Conservation (phyloP, 2,797 vertebrate species). For the Peromyscus eremicus region DNA sequence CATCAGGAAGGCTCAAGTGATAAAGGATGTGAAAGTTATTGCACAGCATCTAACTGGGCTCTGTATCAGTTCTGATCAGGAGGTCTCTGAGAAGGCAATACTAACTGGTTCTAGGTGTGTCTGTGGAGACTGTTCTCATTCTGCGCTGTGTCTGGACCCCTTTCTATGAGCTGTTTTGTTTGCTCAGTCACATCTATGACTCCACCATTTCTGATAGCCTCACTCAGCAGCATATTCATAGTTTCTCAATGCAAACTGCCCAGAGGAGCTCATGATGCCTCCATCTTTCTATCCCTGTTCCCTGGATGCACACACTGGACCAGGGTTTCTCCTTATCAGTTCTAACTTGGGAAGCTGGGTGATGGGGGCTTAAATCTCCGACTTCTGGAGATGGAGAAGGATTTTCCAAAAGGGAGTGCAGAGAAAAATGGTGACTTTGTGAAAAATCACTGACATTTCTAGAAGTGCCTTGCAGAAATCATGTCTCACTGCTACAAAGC, state of each 20-base stretch:
- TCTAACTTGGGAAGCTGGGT: not conserved
- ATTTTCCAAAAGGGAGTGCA: not conserved
- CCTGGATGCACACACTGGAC: not conserved
- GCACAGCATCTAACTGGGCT: not conserved
- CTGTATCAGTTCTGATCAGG: not conserved
- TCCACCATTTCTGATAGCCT: not conserved
- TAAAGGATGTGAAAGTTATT: not conserved
- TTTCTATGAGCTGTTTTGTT: not conserved
- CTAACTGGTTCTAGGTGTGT: not conserved
- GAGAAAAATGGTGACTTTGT: not conserved
- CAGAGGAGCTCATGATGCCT: not conserved
- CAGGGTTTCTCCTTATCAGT: not conserved
- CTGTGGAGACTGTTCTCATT: not conserved
- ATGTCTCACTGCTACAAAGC: not conserved
- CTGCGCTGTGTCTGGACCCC: not conserved
- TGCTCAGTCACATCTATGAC: not conserved
- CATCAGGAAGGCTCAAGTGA: not conserved
- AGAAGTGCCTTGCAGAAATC: not conserved
- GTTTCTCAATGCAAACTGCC: not conserved
- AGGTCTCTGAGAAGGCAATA: not conserved
- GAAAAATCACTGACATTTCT: not conserved
- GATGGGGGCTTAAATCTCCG: not conserved
- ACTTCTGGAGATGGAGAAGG: not conserved
- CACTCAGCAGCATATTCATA: not conserved
- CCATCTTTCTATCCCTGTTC: not conserved